A percentile compares a stretch with the other conserved stretches of the same genome.
phyloP scores from a whole-genome alignment of 2,888 invertebrate species.

The Napeogenes inachia region DNA sequence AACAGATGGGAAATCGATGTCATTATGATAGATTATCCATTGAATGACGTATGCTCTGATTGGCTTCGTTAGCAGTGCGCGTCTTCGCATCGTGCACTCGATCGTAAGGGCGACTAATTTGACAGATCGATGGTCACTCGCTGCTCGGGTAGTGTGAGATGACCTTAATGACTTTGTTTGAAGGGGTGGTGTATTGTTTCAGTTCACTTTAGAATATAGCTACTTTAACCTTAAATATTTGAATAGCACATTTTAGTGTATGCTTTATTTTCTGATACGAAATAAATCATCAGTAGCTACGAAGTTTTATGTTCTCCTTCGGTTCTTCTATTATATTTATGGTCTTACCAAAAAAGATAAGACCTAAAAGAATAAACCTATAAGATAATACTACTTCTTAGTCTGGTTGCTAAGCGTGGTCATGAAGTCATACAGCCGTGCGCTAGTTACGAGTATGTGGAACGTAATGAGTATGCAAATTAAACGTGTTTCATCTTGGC shows the following conservation, averaged over 20 bases:
- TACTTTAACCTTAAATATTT: no score
- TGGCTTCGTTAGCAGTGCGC: constrained; percentile 71
- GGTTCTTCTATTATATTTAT: no score
- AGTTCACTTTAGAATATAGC: constrained; percentile 5
- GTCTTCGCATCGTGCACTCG: constrained; percentile 62
- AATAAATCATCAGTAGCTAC: no score
- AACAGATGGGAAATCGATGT: constrained; percentile 71
- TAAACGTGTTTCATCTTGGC: constrained; percentile 75
- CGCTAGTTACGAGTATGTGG: constrained; percentile 32
- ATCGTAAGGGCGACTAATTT: constrained; percentile 62
- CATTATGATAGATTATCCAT: constrained; percentile 74
- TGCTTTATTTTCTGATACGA: no score
- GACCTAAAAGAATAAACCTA: neutral
- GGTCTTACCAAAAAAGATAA: no score
- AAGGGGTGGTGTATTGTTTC: constrained; percentile 5
- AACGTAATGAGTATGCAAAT: constrained; percentile 63
- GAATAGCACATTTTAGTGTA: no score
- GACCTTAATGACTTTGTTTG: constrained; percentile 49
- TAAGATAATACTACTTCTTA: neutral
- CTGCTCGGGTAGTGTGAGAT: constrained; percentile 46
- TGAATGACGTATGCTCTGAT: constrained; percentile 63
- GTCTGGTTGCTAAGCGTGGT: constrained; percentile 4
- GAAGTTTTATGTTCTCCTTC: no score
- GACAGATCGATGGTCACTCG: constrained; percentile 68
- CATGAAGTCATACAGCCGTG: constrained; percentile 9